phyloP scores from a whole-genome alignment of 2,113 vertebrate genomes.

The Misgurnus mizolepis region DNA sequence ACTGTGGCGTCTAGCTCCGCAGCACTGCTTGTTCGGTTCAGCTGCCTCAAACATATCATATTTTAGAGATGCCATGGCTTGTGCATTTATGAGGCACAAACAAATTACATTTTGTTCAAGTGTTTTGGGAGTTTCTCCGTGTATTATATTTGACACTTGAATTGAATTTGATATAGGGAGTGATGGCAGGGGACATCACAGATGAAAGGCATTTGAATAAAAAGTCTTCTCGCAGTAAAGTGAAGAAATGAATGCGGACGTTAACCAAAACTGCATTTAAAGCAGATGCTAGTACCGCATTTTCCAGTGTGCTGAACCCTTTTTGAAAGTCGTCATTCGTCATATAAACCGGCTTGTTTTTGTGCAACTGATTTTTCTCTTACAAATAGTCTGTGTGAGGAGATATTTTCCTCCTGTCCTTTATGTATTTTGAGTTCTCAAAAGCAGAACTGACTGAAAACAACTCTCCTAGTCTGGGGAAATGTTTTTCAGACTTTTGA shows the following conservation, averaged over 20 bases:
- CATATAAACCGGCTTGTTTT: conserved; percentile 34
- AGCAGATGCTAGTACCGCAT: conserved; percentile 36
- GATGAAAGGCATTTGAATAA: conserved; percentile 7
- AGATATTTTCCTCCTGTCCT: conserved; percentile 21
- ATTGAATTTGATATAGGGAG: conserved; percentile 18
- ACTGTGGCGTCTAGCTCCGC: background rate
- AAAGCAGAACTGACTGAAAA: conserved; percentile 22
- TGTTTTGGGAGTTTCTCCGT: background rate
- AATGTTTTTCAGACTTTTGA: conserved; percentile 23
- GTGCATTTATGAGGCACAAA: background rate
- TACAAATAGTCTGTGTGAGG: conserved; percentile 28
- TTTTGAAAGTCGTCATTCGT: conserved; percentile 45
- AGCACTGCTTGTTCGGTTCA: conserved; percentile 3
- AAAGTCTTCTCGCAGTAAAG: conserved; percentile 12
- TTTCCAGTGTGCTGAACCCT: conserved; percentile 40
- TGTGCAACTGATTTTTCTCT: conserved; percentile 25
- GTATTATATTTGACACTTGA: conserved; percentile 17
- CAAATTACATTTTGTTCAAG: conserved; percentile 1
- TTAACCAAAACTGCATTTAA: conserved; percentile 38
- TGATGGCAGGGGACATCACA: background rate
- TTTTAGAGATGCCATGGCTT: background rate
- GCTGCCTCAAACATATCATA: background rate
- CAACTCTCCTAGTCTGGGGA: conserved; percentile 24
- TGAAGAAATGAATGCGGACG: conserved; percentile 16
- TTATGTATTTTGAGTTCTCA: conserved; percentile 28